Conservation (phyloP, 2,113 vertebrate species). For the Tachysurus vachellii region DNA sequence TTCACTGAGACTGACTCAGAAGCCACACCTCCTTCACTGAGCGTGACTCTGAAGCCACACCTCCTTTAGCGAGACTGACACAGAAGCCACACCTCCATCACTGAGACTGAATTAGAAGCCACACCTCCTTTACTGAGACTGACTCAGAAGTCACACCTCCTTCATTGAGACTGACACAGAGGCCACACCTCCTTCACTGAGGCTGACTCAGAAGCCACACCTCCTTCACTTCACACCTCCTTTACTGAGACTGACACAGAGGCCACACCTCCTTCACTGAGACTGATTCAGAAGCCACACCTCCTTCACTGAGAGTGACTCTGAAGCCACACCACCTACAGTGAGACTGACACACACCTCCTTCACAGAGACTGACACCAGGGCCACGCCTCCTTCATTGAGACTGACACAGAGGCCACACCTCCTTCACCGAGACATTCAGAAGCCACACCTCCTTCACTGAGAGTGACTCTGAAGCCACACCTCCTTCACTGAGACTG, state of each 20-base stretch:
- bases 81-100: not conserved
- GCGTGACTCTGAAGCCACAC: not conserved
- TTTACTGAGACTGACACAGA: too few species aligned
- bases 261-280: not conserved
- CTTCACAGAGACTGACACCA: not conserved
- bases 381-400: not conserved
- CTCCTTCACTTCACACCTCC: not conserved
- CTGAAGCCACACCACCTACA: not conserved
- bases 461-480: too few species aligned
- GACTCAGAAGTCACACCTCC: not conserved
- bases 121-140: not conserved
- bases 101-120: not conserved
- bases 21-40: not conserved
- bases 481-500: too few species aligned
- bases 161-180: not conserved
- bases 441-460: too few species aligned
- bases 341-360: not conserved
- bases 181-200: not conserved
- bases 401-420: not conserved
- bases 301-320: not conserved
- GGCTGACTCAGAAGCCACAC: not conserved
- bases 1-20: not conserved
- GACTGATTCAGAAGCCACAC: not conserved
- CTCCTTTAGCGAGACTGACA: not conserved
- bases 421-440: not conserved